Percentiles rank a stretch among this genome's conserved stretches.
These are phyloP conservation scores for Anguilla japonica DNA, from an alignment of 2,113 vertebrate species.

Conservation along the genomic window DNA sequence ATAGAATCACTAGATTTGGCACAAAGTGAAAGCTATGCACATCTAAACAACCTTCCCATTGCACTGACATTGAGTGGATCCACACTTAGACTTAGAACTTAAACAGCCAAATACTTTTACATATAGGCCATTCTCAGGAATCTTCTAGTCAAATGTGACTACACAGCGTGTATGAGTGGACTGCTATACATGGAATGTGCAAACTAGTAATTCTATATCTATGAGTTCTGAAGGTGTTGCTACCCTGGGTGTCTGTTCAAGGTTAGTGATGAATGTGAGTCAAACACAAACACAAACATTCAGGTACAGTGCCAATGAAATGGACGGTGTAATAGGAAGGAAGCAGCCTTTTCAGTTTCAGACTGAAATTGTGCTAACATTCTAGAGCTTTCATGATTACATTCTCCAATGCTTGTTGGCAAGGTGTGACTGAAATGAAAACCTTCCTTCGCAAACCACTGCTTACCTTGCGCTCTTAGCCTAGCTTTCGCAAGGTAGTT, in stretches of 20 bases:
- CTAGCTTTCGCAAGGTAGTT: too few relatives aligned
- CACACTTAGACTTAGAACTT: neutral
- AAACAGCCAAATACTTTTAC: neutral
- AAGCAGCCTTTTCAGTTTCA: neutral
- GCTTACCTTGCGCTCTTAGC: too few relatives aligned
- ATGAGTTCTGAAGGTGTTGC: neutral
- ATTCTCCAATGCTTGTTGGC: too few relatives aligned
- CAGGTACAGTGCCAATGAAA: neutral
- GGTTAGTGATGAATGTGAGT: neutral
- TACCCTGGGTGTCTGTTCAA: neutral
- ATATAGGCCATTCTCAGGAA: neutral
- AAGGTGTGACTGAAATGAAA: too few relatives aligned
- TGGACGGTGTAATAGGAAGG: neutral
- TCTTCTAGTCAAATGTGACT: neutral
- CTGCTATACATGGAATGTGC: neutral
- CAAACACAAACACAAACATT: neutral
- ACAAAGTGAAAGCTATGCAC: neutral
- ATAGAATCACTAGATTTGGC: neutral
- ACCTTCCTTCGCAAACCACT: too few relatives aligned
- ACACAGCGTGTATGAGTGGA: neutral
- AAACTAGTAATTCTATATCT: conserved; percentile 7
- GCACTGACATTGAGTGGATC: neutral
- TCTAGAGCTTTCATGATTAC: neutral
- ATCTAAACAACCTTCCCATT: neutral
- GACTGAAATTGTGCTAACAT: neutral